Conservation (phyloP, 2,113 vertebrate species). For the Eclectus roratus region DNA sequence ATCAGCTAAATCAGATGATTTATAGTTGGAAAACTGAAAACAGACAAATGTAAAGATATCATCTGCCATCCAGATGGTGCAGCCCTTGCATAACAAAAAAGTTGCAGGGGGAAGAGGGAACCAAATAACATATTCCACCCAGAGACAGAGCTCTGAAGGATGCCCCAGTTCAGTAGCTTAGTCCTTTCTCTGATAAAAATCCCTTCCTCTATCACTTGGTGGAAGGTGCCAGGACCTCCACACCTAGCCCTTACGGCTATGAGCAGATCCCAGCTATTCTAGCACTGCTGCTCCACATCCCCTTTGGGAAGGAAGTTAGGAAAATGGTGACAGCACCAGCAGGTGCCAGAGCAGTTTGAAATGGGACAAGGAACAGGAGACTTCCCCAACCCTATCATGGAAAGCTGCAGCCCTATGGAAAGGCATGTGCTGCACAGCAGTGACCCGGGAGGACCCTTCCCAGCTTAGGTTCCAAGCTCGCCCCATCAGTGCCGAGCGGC, state of each 20-base stretch:
- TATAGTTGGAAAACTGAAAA: constrained; percentile 45
- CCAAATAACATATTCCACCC: neutral
- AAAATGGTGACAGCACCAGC: neutral
- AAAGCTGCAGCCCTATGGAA: neutral
- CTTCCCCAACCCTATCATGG: accelerated
- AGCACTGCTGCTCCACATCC: neutral
- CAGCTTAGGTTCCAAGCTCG: neutral
- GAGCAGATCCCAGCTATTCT: neutral
- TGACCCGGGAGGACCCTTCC: neutral
- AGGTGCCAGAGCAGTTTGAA: neutral
- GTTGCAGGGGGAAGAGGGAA: neutral
- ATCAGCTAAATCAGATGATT: constrained; percentile 43
- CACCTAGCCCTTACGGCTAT: neutral
- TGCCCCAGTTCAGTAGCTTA: neutral
- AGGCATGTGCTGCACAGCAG: neutral
- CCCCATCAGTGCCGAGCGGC: accelerated
- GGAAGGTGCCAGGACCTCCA: neutral
- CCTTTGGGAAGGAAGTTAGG: neutral
- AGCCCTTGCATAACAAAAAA: neutral
- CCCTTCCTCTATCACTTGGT: neutral
- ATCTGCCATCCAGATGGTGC: constrained; percentile 63
- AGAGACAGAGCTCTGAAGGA: neutral
- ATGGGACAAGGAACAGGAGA: neutral
- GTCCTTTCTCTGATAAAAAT: neutral
- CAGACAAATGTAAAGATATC: constrained; percentile 50